These are phyloP conservation scores for Nasua narica DNA, from an alignment of 2,797 vertebrate species.

Conservation along the genomic window DNA sequence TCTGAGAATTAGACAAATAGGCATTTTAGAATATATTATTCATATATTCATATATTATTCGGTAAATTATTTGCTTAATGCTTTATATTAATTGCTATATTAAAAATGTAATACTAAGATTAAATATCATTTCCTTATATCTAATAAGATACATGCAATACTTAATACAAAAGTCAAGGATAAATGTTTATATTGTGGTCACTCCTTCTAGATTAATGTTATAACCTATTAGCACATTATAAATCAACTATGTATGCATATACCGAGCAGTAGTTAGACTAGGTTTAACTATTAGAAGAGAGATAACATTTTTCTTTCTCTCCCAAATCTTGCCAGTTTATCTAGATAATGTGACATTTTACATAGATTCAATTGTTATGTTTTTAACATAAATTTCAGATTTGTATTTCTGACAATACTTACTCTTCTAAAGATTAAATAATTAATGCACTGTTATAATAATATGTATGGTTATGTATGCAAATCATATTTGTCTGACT, in stretches of 20 bases:
- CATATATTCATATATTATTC: not conserved
- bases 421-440: not conserved
- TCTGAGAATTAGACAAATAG: not conserved
- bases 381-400: not conserved
- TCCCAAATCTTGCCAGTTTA: not conserved
- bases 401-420: not conserved
- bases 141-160: not conserved
- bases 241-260: not conserved
- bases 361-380: not conserved
- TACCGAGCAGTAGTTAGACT: not conserved
- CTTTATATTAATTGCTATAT: not conserved
- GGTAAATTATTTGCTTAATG: not conserved
- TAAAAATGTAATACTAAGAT: not conserved
- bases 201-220: not conserved
- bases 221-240: not conserved
- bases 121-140: not conserved
- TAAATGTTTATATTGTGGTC: not conserved
- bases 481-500: not conserved
- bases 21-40: not conserved
- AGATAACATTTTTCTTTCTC: not conserved
- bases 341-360: not conserved
- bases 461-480: not conserved
- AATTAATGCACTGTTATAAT: not conserved
- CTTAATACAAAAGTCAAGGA: not conserved
- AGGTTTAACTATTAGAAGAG: not conserved